These are phyloP conservation scores for Adrianichthys oophorus DNA, from an alignment of 2,797 vertebrate genomes.

Conservation along the genomic window DNA sequence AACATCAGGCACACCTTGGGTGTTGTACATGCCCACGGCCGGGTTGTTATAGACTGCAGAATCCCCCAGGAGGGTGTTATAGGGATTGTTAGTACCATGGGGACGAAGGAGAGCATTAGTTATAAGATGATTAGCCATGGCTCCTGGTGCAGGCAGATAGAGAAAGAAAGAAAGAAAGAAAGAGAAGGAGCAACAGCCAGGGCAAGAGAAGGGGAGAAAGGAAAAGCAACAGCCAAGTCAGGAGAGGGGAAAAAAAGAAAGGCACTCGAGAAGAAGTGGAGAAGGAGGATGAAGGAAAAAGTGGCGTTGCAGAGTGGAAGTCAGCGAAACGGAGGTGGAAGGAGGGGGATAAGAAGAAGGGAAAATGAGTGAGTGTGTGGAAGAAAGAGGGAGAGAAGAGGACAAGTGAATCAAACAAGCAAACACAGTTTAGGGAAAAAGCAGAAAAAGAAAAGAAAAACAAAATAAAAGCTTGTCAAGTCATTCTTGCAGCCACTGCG, in stretches of 20 bases:
- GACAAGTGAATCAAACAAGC: conserved; percentile 88
- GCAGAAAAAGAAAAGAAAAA: conserved; percentile 71
- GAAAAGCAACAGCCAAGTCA: conserved; percentile 50
- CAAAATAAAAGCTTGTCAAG: conserved; percentile 83
- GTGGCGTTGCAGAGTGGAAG: conserved; percentile 54
- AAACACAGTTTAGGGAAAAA: conserved; percentile 82
- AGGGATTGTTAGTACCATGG: conserved; percentile 99
- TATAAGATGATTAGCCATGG: conserved; percentile 99
- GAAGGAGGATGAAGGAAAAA: conserved; percentile 38
- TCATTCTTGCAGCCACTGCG: conserved; percentile 78
- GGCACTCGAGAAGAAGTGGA: conserved; percentile 37
- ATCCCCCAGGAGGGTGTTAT: conserved; percentile 99
- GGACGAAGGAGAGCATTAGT: conserved; percentile 99
- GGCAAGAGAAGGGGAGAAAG: conserved; percentile 54
- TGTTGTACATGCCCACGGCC: conserved; percentile 99
- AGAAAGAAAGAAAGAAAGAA: conserved; percentile 63
- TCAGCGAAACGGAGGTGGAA: conserved; percentile 23
- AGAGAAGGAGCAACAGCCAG: conserved; percentile 60
- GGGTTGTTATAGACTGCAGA: conserved; percentile 99
- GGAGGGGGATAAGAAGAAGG: conserved; percentile 12
- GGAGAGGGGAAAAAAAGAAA: conserved; percentile 27
- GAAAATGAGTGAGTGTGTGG: conserved; percentile 68
- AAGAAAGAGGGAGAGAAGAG: conserved; percentile 75
- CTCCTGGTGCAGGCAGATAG: conserved; percentile 95
- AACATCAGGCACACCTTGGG: conserved; percentile 93